A percentile compares a stretch with the other conserved stretches of the same genome.
Evolutionary conservation across 2,113 vertebrate species (phyloP).

Genomic region (Semicossyphus pulcher): DNA sequence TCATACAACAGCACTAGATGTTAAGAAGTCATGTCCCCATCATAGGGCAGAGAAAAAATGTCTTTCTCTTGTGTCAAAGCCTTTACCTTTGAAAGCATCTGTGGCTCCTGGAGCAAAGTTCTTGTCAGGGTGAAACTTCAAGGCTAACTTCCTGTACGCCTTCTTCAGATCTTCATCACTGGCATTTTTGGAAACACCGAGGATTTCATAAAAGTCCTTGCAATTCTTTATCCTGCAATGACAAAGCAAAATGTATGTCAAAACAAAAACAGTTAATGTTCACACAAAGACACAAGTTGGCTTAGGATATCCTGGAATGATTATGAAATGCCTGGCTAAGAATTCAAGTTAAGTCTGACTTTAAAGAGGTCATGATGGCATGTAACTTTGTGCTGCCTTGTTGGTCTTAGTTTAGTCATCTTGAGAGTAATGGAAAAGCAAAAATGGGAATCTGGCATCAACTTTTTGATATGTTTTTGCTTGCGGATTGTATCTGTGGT

Average conservation of each 20-base stretch:
- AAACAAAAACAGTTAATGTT: neutral
- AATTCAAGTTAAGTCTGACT: neutral
- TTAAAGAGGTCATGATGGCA: neutral
- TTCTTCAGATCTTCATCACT: conserved; percentile 94
- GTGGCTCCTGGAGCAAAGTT: conserved; percentile 95
- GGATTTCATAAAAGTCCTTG: conserved; percentile 95
- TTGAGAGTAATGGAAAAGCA: neutral
- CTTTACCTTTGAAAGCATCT: conserved; percentile 95
- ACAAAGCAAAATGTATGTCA: conserved; percentile 10
- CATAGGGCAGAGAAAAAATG: neutral
- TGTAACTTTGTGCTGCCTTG: neutral
- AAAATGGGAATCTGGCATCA: neutral
- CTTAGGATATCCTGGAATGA: neutral
- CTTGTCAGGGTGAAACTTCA: conserved; percentile 96
- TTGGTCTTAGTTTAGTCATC: too few relatives aligned
- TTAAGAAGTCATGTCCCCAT: neutral
- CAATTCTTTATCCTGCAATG: conserved; percentile 92
- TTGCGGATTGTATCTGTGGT: too few relatives aligned
- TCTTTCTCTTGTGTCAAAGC: neutral
- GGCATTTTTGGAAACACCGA: conserved; percentile 89
- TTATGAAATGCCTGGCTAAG: neutral
- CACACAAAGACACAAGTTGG: neutral
- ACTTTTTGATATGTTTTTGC: neutral
- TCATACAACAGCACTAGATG: neutral
- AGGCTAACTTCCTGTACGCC: conserved; percentile 92